Conservation (phyloP, 2,888 invertebrate genomes). For the Hanleya hanleyi region DNA sequence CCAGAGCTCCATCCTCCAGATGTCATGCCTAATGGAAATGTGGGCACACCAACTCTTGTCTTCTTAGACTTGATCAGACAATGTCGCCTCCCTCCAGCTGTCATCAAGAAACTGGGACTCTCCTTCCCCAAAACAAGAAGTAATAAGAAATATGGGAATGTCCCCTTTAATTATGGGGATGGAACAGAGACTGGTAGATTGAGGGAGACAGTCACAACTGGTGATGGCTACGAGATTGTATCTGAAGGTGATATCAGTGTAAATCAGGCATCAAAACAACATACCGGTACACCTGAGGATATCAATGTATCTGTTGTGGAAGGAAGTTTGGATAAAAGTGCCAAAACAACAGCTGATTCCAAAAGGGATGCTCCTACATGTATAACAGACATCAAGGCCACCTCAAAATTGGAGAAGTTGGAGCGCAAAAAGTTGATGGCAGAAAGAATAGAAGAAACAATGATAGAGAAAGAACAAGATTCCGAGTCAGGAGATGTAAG, state of each 20-base stretch:
- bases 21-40: conserved; percentile 77
- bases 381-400: background rate
- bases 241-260: conserved; percentile 4
- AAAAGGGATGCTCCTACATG: too few species aligned
- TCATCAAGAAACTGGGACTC: conserved; percentile 75
- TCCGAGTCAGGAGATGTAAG: conserved; percentile 49
- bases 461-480: conserved; percentile 44
- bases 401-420: conserved; percentile 2
- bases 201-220: conserved; percentile 15
- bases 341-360: too few species aligned
- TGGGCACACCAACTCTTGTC: conserved; percentile 76
- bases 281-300: too few species aligned
- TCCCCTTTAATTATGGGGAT: conserved; percentile 73
- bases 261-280: background rate
- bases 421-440: conserved; percentile 30
- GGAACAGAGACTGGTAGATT: conserved; percentile 14
- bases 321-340: too few species aligned
- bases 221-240: conserved; percentile 24
- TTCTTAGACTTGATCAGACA: conserved; percentile 75
- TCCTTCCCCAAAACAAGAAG: conserved; percentile 65
- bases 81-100: conserved; percentile 74
- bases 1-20: conserved; percentile 68
- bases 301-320: too few species aligned
- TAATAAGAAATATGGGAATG: conserved; percentile 73
- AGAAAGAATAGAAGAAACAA: conserved; percentile 59